Base-by-base conservation (phyloP, 2,888 invertebrate species). In the Cotesia congregata region DNA sequence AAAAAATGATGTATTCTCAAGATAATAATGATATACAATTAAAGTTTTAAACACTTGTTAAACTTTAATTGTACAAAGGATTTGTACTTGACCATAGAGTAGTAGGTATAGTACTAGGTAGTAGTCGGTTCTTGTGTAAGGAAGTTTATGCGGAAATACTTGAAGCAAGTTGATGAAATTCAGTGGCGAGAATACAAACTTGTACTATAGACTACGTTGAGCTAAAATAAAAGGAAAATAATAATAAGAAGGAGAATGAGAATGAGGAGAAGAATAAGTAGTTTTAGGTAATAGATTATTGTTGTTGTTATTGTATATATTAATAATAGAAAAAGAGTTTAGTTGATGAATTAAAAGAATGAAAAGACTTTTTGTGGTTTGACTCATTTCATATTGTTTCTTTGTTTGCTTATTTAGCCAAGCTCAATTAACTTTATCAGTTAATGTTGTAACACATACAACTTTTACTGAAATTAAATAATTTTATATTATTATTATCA, bases 131-230 rank as follows among this genome's bases (percentile, higher is more conserved):
- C n/a, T 17, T 38, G n/a, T 17, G 20, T 50, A 50, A 50, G 38
- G 30, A 50, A 67, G 67, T 73, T 73, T n/a, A 67, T 59, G 50
- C 50, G 67, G 73, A 73, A 73, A 73, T 73, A 65, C 73, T 73
- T 50, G 67, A 41, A 67, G 73, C 41, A 73, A 73, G 59, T 73
- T 73, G 73, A 67, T 65, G 67, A 50, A 73, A 65, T 67, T 59
- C 67, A 73, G 67, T 50, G 73, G 73, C 38, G 73, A 72, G 72
- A 72, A 72, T 72, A 59, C 67, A 67, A 65, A 73, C 30, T 73
- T 67, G 59, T 50, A 50, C 50, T 50, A 7, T 50, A 50, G 50
- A 50, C 50, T 30, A 30, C 30, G 3, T 3, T 30, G 3, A 30
- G 30, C 3, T 30, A 30, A 30, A 30, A 30, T 30, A 30, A 30